phyloP scores from a whole-genome alignment of 2,888 invertebrate species.

The Teleiodes luculella region DNA sequence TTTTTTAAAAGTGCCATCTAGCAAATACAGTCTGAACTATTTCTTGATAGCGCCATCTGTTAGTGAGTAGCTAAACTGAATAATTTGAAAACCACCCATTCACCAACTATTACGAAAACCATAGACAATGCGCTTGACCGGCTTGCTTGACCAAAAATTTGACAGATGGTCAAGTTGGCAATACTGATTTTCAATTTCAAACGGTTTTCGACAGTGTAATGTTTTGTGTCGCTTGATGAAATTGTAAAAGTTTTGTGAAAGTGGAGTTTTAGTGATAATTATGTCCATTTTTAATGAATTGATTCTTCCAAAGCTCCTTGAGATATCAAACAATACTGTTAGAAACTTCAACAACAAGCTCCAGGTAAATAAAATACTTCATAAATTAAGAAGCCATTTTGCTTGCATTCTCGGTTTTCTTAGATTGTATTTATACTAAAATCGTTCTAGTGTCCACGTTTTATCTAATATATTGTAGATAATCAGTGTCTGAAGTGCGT shows the following conservation, averaged over 20 bases:
- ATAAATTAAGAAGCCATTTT: slow-evolving; percentile 17
- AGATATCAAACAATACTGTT: slow-evolving; percentile 46
- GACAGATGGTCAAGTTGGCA: slow-evolving; percentile 37
- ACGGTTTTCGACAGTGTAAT: slow-evolving; percentile 63
- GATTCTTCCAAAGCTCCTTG: slow-evolving; percentile 51
- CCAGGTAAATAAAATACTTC: slow-evolving; percentile 46
- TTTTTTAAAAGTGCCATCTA: neutral
- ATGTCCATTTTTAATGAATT: slow-evolving; percentile 68
- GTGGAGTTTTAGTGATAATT: slow-evolving; percentile 42
- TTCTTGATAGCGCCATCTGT: neutral
- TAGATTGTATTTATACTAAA: slow-evolving; percentile 16
- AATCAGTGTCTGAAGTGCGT: neutral
- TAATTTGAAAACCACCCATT: neutral
- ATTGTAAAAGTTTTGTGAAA: slow-evolving; percentile 39
- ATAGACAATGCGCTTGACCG: too few species aligned
- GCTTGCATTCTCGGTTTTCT: slow-evolving; percentile 15
- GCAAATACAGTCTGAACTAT: neutral
- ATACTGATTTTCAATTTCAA: slow-evolving; percentile 59
- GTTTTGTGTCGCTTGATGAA: slow-evolving; percentile 38
- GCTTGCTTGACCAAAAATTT: neutral
- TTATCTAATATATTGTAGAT: neutral
- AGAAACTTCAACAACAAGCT: slow-evolving; percentile 54
- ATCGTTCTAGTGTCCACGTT: neutral
- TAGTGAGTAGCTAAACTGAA: neutral
- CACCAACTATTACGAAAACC: neutral